Conservation (phyloP, 2,888 invertebrate genomes). For the Melikaiella ostensackeni region DNA sequence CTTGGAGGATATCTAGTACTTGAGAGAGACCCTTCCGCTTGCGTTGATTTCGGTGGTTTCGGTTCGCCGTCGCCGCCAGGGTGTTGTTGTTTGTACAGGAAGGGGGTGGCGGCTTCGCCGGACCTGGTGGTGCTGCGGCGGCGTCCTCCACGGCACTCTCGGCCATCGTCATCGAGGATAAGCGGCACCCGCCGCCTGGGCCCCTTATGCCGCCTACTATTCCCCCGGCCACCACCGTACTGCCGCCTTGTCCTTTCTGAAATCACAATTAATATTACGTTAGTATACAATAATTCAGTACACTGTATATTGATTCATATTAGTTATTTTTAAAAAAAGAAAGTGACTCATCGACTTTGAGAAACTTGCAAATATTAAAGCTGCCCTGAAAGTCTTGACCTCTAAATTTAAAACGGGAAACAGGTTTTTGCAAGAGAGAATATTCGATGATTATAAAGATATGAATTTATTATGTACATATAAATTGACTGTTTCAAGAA, state of each 20-base stretch:
- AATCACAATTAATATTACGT: slow-evolving; percentile 56
- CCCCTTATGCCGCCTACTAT: slow-evolving; percentile 75
- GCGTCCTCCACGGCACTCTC: slow-evolving; percentile 82
- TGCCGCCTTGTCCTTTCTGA: slow-evolving; percentile 74
- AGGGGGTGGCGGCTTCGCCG: slow-evolving; percentile 77
- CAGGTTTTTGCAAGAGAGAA: not conserved
- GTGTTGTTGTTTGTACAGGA: slow-evolving; percentile 81
- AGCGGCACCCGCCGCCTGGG: slow-evolving; percentile 78
- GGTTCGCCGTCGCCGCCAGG: slow-evolving; percentile 81
- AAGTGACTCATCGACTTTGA: not conserved
- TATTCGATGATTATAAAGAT: too few species aligned
- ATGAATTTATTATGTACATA: not conserved
- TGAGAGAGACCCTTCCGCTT: slow-evolving; percentile 89
- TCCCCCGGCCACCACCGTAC: slow-evolving; percentile 75
- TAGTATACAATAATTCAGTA: slow-evolving; percentile 5
- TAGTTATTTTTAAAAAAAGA: not conserved
- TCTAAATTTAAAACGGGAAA: not conserved
- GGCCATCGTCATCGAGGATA: slow-evolving; percentile 85
- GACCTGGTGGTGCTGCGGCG: slow-evolving; percentile 79
- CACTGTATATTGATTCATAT: slow-evolving; percentile 12
- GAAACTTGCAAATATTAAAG: not conserved
- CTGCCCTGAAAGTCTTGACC: not conserved
- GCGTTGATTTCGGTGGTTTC: slow-evolving; percentile 83
- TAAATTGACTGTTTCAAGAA: not conserved
- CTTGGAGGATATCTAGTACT: slow-evolving; percentile 87